phyloP scores from a whole-genome alignment of 2,888 invertebrate species.

The Sphinx pinastri region DNA sequence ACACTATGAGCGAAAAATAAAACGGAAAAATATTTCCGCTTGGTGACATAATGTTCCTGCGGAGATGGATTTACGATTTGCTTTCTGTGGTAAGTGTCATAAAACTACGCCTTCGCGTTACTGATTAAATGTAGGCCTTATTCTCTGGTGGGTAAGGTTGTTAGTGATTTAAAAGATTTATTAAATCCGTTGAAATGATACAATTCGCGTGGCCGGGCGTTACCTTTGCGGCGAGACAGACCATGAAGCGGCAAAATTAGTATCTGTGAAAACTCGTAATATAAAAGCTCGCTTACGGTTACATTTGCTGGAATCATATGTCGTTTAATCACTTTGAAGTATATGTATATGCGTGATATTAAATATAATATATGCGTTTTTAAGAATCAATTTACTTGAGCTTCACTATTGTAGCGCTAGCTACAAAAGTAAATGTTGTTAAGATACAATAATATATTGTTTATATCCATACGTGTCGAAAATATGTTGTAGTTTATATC shows the following conservation, averaged over 20 bases:
- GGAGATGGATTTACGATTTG: conserved; percentile 62
- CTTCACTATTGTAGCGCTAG: background rate
- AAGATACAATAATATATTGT: too few species aligned
- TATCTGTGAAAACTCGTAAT: conserved; percentile 36
- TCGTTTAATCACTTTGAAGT: conserved; percentile 30
- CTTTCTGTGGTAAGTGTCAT: conserved; percentile 64
- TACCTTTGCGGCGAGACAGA: conserved; percentile 45
- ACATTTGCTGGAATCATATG: conserved; percentile 32
- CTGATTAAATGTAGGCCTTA: conserved; percentile 35
- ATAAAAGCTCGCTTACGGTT: conserved; percentile 41
- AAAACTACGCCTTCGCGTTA: conserved; percentile 45
- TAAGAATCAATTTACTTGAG: background rate
- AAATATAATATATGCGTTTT: background rate
- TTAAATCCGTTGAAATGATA: conserved; percentile 57
- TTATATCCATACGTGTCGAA: too few species aligned
- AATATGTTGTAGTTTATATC: too few species aligned
- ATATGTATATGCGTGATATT: conserved; percentile 27
- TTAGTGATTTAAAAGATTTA: conserved; percentile 35
- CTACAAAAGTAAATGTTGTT: too few species aligned
- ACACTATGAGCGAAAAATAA: conserved; percentile 34
- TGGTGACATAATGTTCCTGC: conserved; percentile 58
- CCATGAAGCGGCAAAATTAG: conserved; percentile 52
- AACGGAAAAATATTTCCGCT: conserved; percentile 49
- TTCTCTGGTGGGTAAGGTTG: conserved; percentile 32
- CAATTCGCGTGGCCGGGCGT: conserved; percentile 61